Percentiles rank a stretch among this genome's conserved stretches.
Conservation (phyloP, 2,797 vertebrate genomes). For the Cephalopachus bancanus region DNA sequence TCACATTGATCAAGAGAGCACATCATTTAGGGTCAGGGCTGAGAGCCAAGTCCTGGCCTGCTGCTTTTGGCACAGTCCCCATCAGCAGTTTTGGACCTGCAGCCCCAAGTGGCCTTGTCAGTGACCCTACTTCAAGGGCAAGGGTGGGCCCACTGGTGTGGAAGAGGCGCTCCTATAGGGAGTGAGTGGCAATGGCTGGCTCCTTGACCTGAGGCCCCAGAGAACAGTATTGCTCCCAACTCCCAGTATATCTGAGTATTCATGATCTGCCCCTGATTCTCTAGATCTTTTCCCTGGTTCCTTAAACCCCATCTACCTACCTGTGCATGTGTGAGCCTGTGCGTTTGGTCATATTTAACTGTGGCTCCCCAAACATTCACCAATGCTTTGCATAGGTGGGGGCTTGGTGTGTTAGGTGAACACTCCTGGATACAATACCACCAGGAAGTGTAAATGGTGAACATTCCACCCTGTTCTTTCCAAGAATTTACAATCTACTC, state of each 20-base stretch:
- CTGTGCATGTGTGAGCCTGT: neutral
- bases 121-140: neutral
- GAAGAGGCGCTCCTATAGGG: neutral
- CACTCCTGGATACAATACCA: neutral
- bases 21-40: neutral
- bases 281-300: neutral
- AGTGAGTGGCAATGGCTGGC: neutral
- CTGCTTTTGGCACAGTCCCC: neutral
- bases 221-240: neutral
- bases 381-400: neutral
- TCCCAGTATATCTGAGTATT: neutral
- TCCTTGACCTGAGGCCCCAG: neutral
- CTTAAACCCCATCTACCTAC: neutral
- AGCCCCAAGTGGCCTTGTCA: neutral
- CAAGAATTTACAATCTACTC: neutral
- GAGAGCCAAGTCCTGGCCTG: neutral
- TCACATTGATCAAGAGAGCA: neutral
- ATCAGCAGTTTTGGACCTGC: neutral
- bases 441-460: neutral
- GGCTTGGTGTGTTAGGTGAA: neutral
- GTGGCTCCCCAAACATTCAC: neutral
- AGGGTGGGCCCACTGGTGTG: accelerated
- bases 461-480: neutral
- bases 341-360: neutral
- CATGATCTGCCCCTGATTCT: neutral